These are phyloP conservation scores for Lanius ludovicianus DNA, from an alignment of 2,113 vertebrate genomes.

Conservation along the genomic window DNA sequence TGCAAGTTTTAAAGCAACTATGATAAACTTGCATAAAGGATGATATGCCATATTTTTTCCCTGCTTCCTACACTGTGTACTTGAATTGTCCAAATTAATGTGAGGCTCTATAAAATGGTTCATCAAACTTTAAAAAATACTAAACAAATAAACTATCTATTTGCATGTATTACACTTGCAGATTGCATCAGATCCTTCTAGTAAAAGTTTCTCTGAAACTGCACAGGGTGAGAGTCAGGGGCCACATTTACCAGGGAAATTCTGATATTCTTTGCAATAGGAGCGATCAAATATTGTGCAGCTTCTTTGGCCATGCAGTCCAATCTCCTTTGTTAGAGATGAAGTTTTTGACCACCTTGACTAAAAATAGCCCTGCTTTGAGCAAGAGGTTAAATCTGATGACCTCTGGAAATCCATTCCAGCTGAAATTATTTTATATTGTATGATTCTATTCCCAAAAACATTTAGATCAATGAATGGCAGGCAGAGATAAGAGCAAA, in stretches of 20 bases:
- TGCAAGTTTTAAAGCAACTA: background rate
- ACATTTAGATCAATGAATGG: background rate
- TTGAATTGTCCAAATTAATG: background rate
- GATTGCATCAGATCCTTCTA: background rate
- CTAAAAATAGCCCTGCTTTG: background rate
- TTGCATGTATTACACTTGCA: background rate
- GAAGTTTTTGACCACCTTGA: background rate
- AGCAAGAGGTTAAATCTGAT: background rate
- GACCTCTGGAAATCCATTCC: background rate
- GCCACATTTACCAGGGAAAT: background rate
- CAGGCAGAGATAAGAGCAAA: background rate
- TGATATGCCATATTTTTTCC: background rate
- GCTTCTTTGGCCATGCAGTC: background rate
- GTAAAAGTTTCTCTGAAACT: background rate
- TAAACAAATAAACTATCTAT: background rate
- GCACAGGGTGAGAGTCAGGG: background rate
- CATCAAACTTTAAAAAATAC: background rate
- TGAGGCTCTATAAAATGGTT: background rate
- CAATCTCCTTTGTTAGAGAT: background rate
- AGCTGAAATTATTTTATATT: background rate
- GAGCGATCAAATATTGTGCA: background rate
- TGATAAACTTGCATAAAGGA: background rate
- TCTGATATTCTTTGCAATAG: background rate
- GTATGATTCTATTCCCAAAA: background rate
- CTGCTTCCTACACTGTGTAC: background rate